Conservation (phyloP, 2,797 vertebrate genomes). For the Danio albolineatus region DNA sequence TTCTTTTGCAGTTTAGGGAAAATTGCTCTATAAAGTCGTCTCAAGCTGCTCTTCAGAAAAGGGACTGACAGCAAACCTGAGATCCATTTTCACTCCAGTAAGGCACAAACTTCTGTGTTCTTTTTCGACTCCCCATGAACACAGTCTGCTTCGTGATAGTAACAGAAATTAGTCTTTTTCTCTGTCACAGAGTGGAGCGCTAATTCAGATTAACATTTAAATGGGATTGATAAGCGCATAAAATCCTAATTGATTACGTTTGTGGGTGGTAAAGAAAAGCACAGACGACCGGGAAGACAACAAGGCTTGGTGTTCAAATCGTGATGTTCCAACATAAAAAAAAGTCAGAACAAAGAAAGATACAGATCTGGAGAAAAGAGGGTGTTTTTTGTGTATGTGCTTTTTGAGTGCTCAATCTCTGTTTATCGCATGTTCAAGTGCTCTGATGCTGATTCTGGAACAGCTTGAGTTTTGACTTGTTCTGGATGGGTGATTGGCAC, state of each 20-base stretch:
- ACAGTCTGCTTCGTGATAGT: neutral
- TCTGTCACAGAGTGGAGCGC: neutral
- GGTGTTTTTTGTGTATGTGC: neutral
- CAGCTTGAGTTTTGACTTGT: neutral
- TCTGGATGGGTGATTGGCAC: neutral
- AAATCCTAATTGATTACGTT: conserved; percentile 4
- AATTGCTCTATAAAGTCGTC: neutral
- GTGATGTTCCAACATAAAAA: conserved; percentile 11
- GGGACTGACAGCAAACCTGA: conserved; percentile 12
- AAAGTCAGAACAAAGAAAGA: conserved; percentile 11
- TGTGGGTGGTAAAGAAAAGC: conserved; percentile 26
- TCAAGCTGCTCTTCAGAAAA: neutral
- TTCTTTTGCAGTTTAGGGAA: conserved; percentile 10
- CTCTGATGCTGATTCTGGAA: neutral
- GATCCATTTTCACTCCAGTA: neutral
- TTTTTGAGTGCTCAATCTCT: neutral
- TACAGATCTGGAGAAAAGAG: neutral
- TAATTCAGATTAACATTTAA: conserved; percentile 37
- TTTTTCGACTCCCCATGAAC: conserved; percentile 2
- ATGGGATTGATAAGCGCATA: neutral
- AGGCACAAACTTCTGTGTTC: neutral
- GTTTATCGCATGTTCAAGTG: neutral
- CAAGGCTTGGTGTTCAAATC: conserved; percentile 3
- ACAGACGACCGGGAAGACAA: conserved; percentile 17
- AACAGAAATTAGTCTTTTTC: neutral